Percentiles rank a stretch among this genome's conserved stretches.
phyloP scores from a whole-genome alignment of 2,797 vertebrate genomes.

The Erethizon dorsatum region DNA sequence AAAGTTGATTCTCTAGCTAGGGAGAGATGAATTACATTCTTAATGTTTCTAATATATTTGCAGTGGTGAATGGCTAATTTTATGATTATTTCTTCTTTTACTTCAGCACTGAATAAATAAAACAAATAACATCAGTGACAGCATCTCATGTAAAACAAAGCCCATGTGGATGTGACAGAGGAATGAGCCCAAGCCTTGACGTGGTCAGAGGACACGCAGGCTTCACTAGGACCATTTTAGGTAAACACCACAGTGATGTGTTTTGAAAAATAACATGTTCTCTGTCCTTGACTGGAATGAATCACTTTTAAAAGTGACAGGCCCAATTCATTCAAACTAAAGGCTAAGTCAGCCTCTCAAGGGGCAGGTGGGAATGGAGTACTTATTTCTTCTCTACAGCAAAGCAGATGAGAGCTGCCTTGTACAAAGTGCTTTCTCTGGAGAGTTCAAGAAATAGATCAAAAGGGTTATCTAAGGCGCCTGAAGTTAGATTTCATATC shows the following conservation, averaged over 20 bases:
- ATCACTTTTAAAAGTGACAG: conserved; percentile 68
- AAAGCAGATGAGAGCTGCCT: conserved; percentile 11
- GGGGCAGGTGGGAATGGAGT: background rate
- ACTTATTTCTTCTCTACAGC: background rate
- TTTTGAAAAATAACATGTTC: conserved; percentile 65
- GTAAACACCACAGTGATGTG: conserved; percentile 15
- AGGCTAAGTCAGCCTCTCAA: conserved; percentile 47
- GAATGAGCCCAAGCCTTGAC: background rate
- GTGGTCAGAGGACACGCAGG: background rate
- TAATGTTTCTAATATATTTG: conserved; percentile 37
- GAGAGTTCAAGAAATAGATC: background rate
- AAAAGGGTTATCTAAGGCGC: conserved; percentile 29
- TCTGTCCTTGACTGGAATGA: conserved; percentile 56
- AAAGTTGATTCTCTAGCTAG: background rate
- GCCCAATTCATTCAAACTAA: conserved; percentile 66
- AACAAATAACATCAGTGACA: background rate
- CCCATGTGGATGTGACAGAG: background rate
- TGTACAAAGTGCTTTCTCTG: conserved; percentile 4
- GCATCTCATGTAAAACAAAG: background rate
- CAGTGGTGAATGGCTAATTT: conserved; percentile 28
- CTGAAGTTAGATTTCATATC: conserved; percentile 16
- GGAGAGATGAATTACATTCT: background rate
- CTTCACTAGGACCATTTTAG: conserved; percentile 29
- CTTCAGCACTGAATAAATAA: conserved; percentile 29
- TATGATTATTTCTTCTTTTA: background rate